Evolutionary conservation across 2,113 vertebrate genomes (phyloP), one percentile per base, ranked within the genome.

Genomic region (Lamprotornis superbus): DNA sequence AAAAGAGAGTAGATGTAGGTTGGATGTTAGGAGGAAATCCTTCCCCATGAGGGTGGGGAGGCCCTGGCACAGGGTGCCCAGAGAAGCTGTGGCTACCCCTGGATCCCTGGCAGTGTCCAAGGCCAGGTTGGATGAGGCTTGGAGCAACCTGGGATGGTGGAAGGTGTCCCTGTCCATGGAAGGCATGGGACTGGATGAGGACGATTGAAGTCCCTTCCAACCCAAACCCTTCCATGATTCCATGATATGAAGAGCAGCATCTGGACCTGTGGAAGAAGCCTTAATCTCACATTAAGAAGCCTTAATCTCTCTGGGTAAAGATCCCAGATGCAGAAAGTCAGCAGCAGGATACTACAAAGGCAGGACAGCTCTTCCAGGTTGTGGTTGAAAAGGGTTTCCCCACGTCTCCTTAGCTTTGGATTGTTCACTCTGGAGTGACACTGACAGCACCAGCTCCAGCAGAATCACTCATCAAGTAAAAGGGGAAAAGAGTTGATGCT

Each of bases 331-430:
- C 49, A 52, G 52, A 24, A 65, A 10, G 42, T 50, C 42, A 18
- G 15, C 61, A 50, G 70, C 18, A 15, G 40, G 23, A 17, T 46
- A 0, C 15, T 13, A 1, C 31, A 28, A 12, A 40, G 2, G 30
- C 21, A 52, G 53, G 47, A 40, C 21, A n/a, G 3, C 35, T 44
- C 63, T 50, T 46, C 12, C 12, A 42, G 79, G 20, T 8, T 16
- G 37, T 5, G 71, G 47, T 7, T 2, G 3, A 31, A 31, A 37
- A 42, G 55, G 60, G 27, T n/a, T 82, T 74, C 44, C 47, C 31
- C 1, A 2, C 3, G 0, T 74, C n/a, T 61, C 5, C 2, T 67
- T 52, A 63, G 52, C 2, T 6, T 56, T 77, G 5, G 2, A 7
- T 63, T 25, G 7, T 11, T 42, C 21, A 23, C 20, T 6, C 2